Conservation (phyloP, 1,140 invertebrate species). For the Antheraea mylitta region DNA sequence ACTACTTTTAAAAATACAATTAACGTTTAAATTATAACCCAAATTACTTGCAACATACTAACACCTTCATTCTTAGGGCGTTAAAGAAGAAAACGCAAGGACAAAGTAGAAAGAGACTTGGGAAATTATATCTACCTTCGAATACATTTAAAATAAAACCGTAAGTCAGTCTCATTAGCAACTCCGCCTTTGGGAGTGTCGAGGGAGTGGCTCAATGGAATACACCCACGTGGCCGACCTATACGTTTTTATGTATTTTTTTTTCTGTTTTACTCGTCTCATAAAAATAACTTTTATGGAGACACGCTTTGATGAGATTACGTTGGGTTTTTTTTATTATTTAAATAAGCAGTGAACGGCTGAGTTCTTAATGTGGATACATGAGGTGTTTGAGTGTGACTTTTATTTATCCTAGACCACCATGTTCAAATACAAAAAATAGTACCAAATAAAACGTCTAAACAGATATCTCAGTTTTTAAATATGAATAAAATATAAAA, state of each 20-base stretch:
- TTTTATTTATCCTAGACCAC: too few relatives aligned
- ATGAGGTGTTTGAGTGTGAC: too few relatives aligned
- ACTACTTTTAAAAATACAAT: too few relatives aligned
- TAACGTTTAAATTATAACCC: too few relatives aligned
- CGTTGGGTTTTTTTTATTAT: neutral
- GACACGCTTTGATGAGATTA: conserved; percentile 2
- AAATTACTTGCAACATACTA: too few relatives aligned
- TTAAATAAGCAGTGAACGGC: neutral
- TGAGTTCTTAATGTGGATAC: neutral
- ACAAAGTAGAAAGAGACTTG: too few relatives aligned
- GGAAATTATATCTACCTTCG: neutral
- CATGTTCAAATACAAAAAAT: too few relatives aligned
- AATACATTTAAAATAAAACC: neutral
- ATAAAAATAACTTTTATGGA: conserved; percentile 5
- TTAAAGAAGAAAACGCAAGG: too few relatives aligned
- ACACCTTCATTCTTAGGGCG: too few relatives aligned
- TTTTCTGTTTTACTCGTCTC: conserved; percentile 3
- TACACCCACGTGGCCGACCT: conserved; percentile 36
- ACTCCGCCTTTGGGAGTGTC: conserved; percentile 48
- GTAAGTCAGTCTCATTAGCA: conserved; percentile 39
- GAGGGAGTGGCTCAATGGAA: conserved; percentile 28
- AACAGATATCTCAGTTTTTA: too few relatives aligned
- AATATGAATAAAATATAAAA: too few relatives aligned
- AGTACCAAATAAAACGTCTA: too few relatives aligned
- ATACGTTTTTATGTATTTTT: conserved; percentile 16